Base-by-base conservation (phyloP, 2,888 invertebrate species). In the Orthosia cruda region DNA sequence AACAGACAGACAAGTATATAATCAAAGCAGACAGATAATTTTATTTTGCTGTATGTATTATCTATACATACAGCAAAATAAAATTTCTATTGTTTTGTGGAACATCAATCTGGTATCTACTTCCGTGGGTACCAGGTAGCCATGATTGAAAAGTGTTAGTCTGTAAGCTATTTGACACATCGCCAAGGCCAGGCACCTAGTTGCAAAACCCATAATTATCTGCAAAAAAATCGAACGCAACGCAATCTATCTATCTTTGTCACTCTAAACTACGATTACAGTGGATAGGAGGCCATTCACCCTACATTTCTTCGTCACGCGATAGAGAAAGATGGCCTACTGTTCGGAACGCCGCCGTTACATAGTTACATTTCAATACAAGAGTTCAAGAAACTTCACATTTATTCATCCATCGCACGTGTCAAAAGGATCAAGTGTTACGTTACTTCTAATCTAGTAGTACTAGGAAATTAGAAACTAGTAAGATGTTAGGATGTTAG, bases 41-140 rank as follows among this genome's bases (percentile, higher is more conserved):
- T n/a, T n/a, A n/a, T n/a, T n/a, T n/a, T n/a, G n/a, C n/a, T n/a
- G n/a, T n/a, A n/a, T n/a, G n/a, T n/a, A n/a, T n/a, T n/a, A n/a
- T n/a, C n/a, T n/a, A n/a, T n/a, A n/a, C n/a, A 40, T 40, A 74
- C 32, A 52, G 13, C 4, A 52, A 59, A 59, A 4, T 45, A 23
- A 5, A 13, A 23, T 49, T 52, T 57, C 23, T 71, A 63, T 71
- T 80, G 45, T 80, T 79, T 80, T 63, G 49, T 65, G 50, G 70
- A 73, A 20, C 87, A 84, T 86, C 80, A 67, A 86, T 74, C 72
- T 75, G 50, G 63, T 67, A 59, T 64, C 65, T 80, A 87, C 81
- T 87, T 87, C 87, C 84, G 87, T 59, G 81, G 85, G 59, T 87
- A 84, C 84, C 62, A 84, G 87, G 84, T 54, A 45, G 66, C 49